Evolutionary conservation across 2,888 invertebrate species (phyloP).

Genomic region (Metallyticus violacea): DNA sequence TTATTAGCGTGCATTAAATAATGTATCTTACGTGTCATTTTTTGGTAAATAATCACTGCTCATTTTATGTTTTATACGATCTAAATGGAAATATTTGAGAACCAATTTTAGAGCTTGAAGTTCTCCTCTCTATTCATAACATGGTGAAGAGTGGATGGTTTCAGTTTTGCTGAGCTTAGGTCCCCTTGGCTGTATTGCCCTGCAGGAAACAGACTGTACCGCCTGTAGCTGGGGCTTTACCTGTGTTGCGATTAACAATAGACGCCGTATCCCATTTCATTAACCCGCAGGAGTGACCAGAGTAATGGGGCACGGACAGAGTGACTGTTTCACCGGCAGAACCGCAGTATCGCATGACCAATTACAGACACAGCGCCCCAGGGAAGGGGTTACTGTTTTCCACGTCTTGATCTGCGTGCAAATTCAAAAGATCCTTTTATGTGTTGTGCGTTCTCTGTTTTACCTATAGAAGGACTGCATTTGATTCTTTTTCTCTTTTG

Average conservation of each 20-base stretch:
- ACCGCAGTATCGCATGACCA: conserved; percentile 6
- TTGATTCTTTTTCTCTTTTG: too few relatives aligned
- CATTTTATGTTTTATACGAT: too few relatives aligned
- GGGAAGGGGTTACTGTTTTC: neutral
- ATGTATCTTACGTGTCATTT: too few relatives aligned
- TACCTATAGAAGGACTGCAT: too few relatives aligned
- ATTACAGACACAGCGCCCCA: neutral
- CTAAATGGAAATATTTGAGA: too few relatives aligned
- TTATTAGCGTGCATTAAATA: too few relatives aligned
- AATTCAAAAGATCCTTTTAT: neutral
- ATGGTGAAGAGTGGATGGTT: neutral
- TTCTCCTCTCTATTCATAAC: too few relatives aligned
- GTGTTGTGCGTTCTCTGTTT: neutral
- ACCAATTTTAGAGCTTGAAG: too few relatives aligned
- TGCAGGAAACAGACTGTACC: neutral
- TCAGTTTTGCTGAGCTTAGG: neutral
- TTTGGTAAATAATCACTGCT: too few relatives aligned
- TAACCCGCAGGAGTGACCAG: neutral
- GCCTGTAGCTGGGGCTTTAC: too few relatives aligned
- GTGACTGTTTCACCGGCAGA: neutral
- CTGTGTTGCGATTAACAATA: neutral
- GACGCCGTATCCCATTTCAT: neutral
- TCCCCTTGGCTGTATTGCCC: too few relatives aligned
- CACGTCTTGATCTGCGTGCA: neutral
- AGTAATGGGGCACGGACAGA: neutral